phyloP scores from a whole-genome alignment of 2,888 invertebrate genomes.

The Stictocephala bisonia region DNA sequence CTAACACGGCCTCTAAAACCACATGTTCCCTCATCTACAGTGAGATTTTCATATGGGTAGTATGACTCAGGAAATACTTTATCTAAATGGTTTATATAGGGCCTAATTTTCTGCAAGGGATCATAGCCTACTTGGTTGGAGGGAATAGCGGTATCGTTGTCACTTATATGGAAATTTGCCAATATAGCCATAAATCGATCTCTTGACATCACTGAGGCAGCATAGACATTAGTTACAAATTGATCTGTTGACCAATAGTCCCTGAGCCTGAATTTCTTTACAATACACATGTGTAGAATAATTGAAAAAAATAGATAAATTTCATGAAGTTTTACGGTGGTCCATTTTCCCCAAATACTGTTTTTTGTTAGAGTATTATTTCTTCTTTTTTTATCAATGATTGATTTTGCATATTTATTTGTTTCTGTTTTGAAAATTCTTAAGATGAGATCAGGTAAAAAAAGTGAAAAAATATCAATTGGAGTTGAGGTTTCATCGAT shows the following conservation, averaged over 20 bases:
- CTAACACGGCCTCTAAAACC: conserved; percentile 33
- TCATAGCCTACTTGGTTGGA: conserved; percentile 14
- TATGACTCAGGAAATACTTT: conserved; percentile 5
- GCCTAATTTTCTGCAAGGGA: conserved; percentile 17
- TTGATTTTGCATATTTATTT: too few relatives aligned
- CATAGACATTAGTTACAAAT: conserved; percentile 14
- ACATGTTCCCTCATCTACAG: conserved; percentile 33
- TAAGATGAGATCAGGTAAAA: too few relatives aligned
- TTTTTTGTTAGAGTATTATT: conserved; percentile 1
- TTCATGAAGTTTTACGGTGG: too few relatives aligned
- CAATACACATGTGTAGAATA: conserved; percentile 31
- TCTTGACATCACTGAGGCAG: too few relatives aligned
- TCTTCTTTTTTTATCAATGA: neutral
- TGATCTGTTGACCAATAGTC: conserved; percentile 27
- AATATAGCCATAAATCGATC: conserved; percentile 22
- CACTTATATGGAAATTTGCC: conserved; percentile 33
- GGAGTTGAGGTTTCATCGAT: too few relatives aligned
- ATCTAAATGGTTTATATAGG: conserved; percentile 15
- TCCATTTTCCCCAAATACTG: conserved; percentile 18
- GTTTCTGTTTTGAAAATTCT: too few relatives aligned
- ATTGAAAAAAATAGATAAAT: conserved; percentile 43
- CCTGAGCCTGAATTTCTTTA: conserved; percentile 3
- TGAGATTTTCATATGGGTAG: conserved; percentile 30
- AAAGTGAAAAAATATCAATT: too few relatives aligned
- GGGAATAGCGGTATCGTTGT: neutral